These are phyloP conservation scores for Nixonia krombeini DNA, from an alignment of 1,140 invertebrate genomes.

Conservation along the genomic window DNA sequence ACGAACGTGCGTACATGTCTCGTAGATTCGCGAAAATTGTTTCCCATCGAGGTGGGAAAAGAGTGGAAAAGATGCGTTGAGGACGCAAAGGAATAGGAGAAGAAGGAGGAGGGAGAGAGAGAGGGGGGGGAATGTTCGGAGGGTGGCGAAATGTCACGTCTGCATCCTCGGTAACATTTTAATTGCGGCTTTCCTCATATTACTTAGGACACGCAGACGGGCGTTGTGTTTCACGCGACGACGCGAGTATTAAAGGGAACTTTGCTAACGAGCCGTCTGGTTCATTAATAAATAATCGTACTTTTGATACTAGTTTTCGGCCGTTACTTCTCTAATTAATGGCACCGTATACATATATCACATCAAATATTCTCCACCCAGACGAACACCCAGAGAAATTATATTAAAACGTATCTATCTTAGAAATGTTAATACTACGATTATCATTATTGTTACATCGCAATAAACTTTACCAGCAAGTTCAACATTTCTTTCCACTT, in stretches of 20 bases:
- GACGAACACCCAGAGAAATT: too few relatives aligned
- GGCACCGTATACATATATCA: too few relatives aligned
- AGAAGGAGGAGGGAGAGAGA: conserved; percentile 1
- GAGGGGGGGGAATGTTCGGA: conserved; percentile 13
- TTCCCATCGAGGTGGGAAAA: neutral
- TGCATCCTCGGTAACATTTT: conserved; percentile 38
- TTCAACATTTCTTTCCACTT: too few relatives aligned
- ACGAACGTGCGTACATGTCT: conserved; percentile 1
- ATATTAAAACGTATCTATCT: too few relatives aligned
- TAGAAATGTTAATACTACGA: too few relatives aligned
- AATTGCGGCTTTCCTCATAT: conserved; percentile 42
- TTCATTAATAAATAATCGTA: conserved; percentile 10
- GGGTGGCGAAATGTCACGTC: conserved; percentile 28
- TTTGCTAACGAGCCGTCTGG: conserved; percentile 29
- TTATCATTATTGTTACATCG: too few relatives aligned
- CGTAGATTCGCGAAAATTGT: conserved; percentile 1
- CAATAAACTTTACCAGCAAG: too few relatives aligned
- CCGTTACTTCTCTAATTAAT: too few relatives aligned
- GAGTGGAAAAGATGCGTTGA: conserved; percentile 9
- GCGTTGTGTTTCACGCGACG: conserved; percentile 13
- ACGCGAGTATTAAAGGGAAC: conserved; percentile 14
- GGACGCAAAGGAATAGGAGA: neutral
- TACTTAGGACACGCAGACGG: conserved; percentile 14
- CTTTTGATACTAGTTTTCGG: too few relatives aligned
- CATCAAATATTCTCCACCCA: too few relatives aligned